Percentiles rank a stretch among this genome's conserved stretches.
These are phyloP conservation scores for Anastrepha obliqua DNA, from an alignment of 1,140 invertebrate genomes.

Conservation along the genomic window DNA sequence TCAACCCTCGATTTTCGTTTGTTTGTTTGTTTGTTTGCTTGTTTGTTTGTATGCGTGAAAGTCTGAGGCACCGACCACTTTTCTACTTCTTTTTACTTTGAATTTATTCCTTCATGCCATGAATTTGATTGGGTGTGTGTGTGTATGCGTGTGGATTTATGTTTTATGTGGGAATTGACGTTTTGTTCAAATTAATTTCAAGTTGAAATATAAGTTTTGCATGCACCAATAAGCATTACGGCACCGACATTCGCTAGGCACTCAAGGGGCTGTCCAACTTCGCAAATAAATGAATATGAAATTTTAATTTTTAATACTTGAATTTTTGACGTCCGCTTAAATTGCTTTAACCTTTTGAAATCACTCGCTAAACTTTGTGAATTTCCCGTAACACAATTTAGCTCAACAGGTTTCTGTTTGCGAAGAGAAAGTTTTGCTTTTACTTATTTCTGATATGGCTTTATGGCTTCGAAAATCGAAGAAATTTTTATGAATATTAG, in stretches of 20 bases:
- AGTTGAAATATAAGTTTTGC: constrained; percentile 51
- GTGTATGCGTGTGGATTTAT: background rate
- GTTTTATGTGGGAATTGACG: constrained; percentile 39
- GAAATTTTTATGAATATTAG: background rate
- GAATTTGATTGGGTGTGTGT: background rate
- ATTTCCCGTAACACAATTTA: background rate
- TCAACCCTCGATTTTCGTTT: background rate
- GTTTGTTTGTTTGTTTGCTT: background rate
- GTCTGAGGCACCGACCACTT: too few relatives aligned
- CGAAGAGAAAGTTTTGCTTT: background rate
- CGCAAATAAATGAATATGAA: constrained; percentile 9
- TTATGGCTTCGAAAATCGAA: background rate
- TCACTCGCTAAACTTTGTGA: constrained; percentile 19
- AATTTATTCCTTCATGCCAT: background rate
- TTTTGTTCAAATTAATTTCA: constrained; percentile 45
- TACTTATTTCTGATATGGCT: background rate
- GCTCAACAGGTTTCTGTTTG: constrained; percentile 41
- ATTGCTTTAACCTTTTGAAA: constrained; percentile 30
- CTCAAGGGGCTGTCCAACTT: constrained; percentile 7
- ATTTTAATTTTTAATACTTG: constrained; percentile 27
- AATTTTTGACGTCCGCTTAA: constrained; percentile 46
- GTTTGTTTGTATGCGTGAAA: background rate
- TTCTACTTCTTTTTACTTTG: background rate
- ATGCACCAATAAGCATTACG: background rate
- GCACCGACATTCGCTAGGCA: background rate